These are phyloP conservation scores for Rallus limicola DNA, from an alignment of 2,113 vertebrate species.

Conservation along the genomic window DNA sequence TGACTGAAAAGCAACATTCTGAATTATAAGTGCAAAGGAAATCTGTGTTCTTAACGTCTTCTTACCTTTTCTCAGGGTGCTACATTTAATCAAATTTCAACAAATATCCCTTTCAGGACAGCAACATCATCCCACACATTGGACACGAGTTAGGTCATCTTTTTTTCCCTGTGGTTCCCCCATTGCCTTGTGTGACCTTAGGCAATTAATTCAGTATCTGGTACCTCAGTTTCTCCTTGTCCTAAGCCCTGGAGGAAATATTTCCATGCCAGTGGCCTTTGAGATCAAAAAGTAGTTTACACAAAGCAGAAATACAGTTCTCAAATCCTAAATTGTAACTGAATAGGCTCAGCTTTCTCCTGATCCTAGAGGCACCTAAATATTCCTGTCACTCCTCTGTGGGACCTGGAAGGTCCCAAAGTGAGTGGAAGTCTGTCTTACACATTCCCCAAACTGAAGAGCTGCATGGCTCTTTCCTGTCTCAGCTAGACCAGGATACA, in stretches of 20 bases:
- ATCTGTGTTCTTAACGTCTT: background rate
- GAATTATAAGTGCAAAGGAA: constrained; percentile 46
- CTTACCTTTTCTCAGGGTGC: background rate
- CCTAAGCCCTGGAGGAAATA: background rate
- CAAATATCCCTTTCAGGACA: constrained; percentile 16
- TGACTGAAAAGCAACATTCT: constrained; percentile 40
- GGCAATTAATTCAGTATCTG: background rate
- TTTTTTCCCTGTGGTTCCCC: background rate
- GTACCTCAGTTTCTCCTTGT: background rate
- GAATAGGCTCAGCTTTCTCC: background rate
- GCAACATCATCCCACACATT: background rate
- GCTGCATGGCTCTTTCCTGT: background rate
- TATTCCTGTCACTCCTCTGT: background rate
- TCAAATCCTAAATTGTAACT: background rate
- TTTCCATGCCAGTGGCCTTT: background rate
- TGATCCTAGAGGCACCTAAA: background rate
- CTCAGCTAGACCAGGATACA: background rate
- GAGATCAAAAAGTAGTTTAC: background rate
- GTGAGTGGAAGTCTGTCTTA: background rate
- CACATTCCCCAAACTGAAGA: background rate
- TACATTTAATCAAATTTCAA: constrained; percentile 3
- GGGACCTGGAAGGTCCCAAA: background rate
- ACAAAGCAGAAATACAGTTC: background rate
- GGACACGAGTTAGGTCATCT: background rate
- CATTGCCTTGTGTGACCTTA: background rate